Percentiles rank a stretch among this genome's conserved stretches.
Evolutionary conservation across 2,113 vertebrate genomes (phyloP).

Genomic region (Odontophorus gujanensis): DNA sequence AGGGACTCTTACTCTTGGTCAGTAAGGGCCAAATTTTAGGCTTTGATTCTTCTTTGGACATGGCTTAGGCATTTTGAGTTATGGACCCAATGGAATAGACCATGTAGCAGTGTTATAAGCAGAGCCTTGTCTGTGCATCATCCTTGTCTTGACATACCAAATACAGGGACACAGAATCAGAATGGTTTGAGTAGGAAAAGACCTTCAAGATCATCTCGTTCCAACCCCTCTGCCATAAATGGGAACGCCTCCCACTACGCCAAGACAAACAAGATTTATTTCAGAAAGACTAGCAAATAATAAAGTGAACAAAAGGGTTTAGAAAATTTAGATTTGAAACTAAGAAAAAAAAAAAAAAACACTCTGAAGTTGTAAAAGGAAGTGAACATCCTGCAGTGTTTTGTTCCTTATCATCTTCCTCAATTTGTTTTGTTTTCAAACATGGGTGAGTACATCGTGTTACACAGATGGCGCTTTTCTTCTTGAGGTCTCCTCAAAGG

Average conservation of each 20-base stretch:
- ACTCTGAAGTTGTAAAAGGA: neutral
- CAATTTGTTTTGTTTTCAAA: neutral
- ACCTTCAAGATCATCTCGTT: no score
- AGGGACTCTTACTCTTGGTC: conserved; percentile 20
- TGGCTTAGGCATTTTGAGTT: neutral
- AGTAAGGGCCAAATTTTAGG: neutral
- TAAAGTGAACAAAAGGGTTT: neutral
- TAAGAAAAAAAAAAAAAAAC: neutral
- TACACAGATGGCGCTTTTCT: neutral
- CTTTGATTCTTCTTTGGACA: conserved; percentile 50
- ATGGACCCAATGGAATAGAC: neutral
- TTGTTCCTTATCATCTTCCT: neutral
- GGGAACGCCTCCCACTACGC: no score
- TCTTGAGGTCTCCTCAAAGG: neutral
- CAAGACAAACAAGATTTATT: neutral
- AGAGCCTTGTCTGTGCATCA: neutral
- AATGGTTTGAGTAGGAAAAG: no score
- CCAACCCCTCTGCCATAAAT: no score
- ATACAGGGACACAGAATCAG: neutral
- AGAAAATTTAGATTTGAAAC: neutral
- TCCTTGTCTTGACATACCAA: neutral
- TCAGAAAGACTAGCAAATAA: conserved; percentile 4
- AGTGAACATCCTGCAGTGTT: neutral
- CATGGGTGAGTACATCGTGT: neutral
- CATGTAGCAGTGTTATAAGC: neutral